Percentiles rank a stretch among this genome's conserved stretches.
Evolutionary conservation across 2,797 vertebrate genomes (phyloP).

Genomic region (Periparus ater): DNA sequence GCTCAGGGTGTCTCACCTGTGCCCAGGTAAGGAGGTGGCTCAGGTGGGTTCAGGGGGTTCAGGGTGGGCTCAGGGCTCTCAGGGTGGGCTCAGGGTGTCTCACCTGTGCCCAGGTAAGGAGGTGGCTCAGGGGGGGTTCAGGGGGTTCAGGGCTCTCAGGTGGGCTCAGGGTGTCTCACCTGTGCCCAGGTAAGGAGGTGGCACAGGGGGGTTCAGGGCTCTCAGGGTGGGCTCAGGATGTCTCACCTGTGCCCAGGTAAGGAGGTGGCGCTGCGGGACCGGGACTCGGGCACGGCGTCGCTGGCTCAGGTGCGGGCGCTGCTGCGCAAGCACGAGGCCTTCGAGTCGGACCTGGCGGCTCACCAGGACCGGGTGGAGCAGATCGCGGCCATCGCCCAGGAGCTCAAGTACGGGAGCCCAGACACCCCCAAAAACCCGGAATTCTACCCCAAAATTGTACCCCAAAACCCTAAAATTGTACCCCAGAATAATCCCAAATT

Average conservation of each 20-base stretch:
- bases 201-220: no score
- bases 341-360: constrained; percentile 93
- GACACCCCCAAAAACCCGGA: not conserved
- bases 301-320: constrained; percentile 93
- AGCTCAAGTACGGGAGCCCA: constrained; percentile 84
- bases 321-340: constrained; percentile 92
- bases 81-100: no score
- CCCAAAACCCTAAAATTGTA: no score
- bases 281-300: constrained; percentile 88
- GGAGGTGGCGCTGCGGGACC: constrained; percentile 89
- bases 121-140: not conserved
- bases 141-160: not conserved
- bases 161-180: no score
- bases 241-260: constrained; percentile 78
- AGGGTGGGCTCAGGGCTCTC: no score
- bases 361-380: constrained; percentile 97
- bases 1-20: not conserved
- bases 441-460: no score
- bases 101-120: not conserved
- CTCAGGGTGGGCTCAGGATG: no score
- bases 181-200: no score
- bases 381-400: constrained; percentile 94
- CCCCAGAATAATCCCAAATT: no score
- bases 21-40: not conserved
- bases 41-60: no score